Percentiles rank a stretch among this genome's conserved stretches.
Evolutionary conservation across 2,797 vertebrate species (phyloP).

Genomic region (Sylvia borin): DNA sequence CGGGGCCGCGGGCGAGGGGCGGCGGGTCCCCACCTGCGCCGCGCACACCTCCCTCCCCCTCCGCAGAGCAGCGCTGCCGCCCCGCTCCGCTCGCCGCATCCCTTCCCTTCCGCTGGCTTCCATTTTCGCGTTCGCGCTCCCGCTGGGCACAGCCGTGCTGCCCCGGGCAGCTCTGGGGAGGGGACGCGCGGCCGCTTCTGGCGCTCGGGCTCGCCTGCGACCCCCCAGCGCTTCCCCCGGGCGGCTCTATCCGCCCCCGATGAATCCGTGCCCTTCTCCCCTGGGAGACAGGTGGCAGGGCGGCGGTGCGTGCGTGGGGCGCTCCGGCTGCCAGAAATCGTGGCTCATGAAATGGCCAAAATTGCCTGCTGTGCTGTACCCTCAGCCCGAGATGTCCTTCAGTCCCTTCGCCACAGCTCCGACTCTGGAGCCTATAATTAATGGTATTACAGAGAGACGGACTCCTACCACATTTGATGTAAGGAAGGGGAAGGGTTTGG

Average conservation of each 20-base stretch:
- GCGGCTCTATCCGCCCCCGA: neutral
- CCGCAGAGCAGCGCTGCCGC: neutral
- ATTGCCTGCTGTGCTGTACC: neutral
- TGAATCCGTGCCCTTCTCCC: neutral
- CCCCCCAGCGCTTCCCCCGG: neutral
- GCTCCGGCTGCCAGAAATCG: neutral
- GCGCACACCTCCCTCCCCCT: neutral
- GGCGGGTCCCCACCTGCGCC: neutral
- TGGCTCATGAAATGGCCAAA: neutral
- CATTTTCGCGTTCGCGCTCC: neutral
- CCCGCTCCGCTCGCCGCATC: neutral
- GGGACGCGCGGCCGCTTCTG: neutral
- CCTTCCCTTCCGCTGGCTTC: neutral
- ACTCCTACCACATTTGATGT: neutral
- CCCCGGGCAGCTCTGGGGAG: neutral
- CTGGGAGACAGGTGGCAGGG: neutral
- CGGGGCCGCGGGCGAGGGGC: neutral
- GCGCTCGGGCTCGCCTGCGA: neutral
- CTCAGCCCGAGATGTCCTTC: constrained; percentile 5
- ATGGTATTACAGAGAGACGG: neutral
- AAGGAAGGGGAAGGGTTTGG: neutral
- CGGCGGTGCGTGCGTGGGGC: neutral
- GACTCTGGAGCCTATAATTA: neutral
- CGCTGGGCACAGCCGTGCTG: neutral
- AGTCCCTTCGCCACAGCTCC: neutral